These are phyloP conservation scores for Phalacrocorax brasilianus DNA, from an alignment of 2,113 vertebrate genomes.

Conservation along the genomic window DNA sequence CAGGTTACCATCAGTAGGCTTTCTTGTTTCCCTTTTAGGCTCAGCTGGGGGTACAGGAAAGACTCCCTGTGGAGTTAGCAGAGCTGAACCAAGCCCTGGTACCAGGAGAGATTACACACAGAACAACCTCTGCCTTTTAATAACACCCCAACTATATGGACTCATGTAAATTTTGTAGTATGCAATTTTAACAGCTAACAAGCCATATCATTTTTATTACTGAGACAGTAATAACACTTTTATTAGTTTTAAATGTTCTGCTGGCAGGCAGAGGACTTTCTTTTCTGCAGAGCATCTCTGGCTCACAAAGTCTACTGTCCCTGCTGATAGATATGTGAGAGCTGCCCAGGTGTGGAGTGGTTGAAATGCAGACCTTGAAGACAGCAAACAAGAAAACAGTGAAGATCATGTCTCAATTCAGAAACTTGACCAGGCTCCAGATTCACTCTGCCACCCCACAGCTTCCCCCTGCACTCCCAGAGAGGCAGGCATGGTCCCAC, in stretches of 20 bases:
- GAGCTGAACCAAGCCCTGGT: neutral
- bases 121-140: neutral
- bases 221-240: constrained; percentile 5
- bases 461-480: neutral
- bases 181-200: constrained; percentile 40
- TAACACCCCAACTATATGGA: neutral
- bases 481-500: neutral
- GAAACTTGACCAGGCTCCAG: neutral
- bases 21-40: neutral
- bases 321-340: neutral
- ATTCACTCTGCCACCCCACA: neutral
- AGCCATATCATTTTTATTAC: constrained; percentile 27
- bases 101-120: neutral
- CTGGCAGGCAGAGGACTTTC: neutral
- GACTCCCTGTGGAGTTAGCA: neutral
- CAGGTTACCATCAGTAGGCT: neutral
- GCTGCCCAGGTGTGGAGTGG: neutral
- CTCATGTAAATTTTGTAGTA: neutral
- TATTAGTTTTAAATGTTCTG: constrained; percentile 11
- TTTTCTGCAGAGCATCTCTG: constrained; percentile 1
- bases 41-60: neutral
- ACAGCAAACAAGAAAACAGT: neutral
- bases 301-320: neutral
- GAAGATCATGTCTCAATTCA: neutral
- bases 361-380: neutral